Percentiles rank a stretch among this genome's conserved stretches.
Evolutionary conservation across 2,797 vertebrate species (phyloP).

Genomic region (Clarias pachynema): DNA sequence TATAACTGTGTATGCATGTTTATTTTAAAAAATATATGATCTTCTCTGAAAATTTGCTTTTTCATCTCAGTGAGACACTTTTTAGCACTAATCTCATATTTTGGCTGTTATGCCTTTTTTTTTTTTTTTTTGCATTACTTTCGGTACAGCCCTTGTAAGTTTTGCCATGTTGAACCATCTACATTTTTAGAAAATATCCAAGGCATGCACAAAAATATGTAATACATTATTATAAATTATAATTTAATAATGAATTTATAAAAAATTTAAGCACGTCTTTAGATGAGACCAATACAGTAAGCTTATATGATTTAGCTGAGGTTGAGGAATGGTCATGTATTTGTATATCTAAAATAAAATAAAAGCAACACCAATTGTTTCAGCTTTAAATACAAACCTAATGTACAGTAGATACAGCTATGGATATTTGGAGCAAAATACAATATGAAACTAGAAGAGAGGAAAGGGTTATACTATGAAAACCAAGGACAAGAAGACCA

Average conservation of each 20-base stretch:
- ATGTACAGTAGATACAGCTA: background rate
- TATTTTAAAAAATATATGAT: no score
- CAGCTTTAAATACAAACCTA: no score
- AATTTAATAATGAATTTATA: no score
- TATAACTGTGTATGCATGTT: no score
- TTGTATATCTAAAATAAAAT: background rate
- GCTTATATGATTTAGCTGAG: background rate
- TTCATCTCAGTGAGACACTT: no score
- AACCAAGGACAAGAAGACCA: no score
- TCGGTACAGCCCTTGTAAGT: no score
- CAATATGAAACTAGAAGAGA: background rate
- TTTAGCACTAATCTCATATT: no score
- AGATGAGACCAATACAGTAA: background rate
- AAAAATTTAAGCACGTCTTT: background rate
- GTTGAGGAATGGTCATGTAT: background rate
- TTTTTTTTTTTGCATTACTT: no score
- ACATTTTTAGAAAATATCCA: background rate
- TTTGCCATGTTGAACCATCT: background rate
- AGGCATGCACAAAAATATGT: background rate
- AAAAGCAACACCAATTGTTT: no score
- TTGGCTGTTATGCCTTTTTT: no score
- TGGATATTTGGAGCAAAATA: background rate
- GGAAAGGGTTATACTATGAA: background rate
- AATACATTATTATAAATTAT: background rate
- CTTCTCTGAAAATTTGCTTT: no score